Conservation (phyloP, 1,140 invertebrate species). For the Pseudoatta argentina region DNA sequence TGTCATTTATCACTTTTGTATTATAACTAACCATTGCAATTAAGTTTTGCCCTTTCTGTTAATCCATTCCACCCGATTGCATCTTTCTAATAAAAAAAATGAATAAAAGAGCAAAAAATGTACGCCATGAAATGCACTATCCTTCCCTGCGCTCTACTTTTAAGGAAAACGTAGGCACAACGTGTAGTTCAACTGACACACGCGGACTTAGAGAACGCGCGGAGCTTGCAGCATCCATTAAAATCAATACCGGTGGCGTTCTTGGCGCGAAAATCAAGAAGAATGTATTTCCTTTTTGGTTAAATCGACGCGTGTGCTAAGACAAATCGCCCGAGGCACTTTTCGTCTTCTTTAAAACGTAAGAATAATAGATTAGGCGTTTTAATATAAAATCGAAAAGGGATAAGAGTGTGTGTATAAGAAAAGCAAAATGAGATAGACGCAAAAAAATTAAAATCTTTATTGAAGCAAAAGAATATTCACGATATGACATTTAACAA, state of each 20-base stretch:
- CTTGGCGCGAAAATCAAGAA: conserved; percentile 76
- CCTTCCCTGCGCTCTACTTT: background rate
- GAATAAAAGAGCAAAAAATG: background rate
- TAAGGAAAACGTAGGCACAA: conserved; percentile 24
- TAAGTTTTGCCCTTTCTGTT: conserved; percentile 9
- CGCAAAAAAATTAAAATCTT: background rate
- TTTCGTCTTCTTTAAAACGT: background rate
- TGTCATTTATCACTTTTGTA: background rate
- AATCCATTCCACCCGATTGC: background rate
- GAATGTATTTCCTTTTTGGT: conserved; percentile 33
- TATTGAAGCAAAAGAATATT: background rate
- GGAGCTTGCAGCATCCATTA: conserved; percentile 78
- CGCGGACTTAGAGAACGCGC: background rate
- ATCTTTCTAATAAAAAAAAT: background rate
- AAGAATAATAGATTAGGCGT: background rate
- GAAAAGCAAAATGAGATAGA: background rate
- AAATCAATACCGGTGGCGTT: conserved; percentile 80
- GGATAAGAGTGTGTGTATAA: background rate
- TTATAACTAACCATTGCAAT: background rate
- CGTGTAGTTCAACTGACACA: conserved; percentile 57
- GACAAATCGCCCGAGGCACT: background rate
- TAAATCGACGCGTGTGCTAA: conserved; percentile 37
- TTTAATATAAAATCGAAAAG: conserved; percentile 4
- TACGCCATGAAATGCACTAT: conserved; percentile 26
- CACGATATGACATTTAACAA: background rate